These are phyloP conservation scores for Erebia ligea DNA, from an alignment of 2,888 invertebrate species.

Conservation along the genomic window DNA sequence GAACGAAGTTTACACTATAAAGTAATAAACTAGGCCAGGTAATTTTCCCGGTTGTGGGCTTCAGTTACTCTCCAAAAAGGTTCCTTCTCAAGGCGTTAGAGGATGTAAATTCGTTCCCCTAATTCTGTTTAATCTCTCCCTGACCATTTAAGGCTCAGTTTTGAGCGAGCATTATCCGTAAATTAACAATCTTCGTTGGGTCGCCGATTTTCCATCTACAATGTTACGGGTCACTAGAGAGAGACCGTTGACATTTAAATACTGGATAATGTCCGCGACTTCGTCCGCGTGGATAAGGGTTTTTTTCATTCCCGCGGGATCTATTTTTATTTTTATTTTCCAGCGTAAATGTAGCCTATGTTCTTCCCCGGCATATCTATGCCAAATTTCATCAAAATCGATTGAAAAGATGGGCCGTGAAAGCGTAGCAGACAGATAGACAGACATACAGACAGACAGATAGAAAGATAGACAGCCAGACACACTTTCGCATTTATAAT, in stretches of 20 bases:
- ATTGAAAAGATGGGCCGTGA: too few species aligned
- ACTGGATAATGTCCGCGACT: too few species aligned
- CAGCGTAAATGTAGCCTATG: too few species aligned
- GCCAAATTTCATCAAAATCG: too few species aligned
- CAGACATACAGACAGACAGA: too few species aligned
- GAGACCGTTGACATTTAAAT: conserved; percentile 4
- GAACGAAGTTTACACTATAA: background rate
- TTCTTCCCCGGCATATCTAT: too few species aligned
- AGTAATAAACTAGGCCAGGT: background rate
- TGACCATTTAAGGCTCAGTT: conserved; percentile 12
- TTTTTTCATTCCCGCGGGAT: too few species aligned
- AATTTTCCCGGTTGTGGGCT: background rate
- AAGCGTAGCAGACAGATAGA: too few species aligned
- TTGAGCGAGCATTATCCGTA: conserved; percentile 26
- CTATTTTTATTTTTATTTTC: too few species aligned
- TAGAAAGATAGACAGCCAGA: too few species aligned
- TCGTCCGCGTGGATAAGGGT: too few species aligned
- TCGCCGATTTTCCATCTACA: conserved; percentile 19
- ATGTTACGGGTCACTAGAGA: conserved; percentile 15
- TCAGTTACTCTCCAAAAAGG: background rate
- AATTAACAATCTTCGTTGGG: conserved; percentile 28
- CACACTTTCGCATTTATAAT: too few species aligned
- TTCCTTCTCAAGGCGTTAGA: background rate
- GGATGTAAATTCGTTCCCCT: conserved; percentile 14
- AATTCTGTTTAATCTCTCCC: conserved; percentile 27